Evolutionary conservation across 2,888 invertebrate species (phyloP).

Genomic region (Teinopalpus imperialis): DNA sequence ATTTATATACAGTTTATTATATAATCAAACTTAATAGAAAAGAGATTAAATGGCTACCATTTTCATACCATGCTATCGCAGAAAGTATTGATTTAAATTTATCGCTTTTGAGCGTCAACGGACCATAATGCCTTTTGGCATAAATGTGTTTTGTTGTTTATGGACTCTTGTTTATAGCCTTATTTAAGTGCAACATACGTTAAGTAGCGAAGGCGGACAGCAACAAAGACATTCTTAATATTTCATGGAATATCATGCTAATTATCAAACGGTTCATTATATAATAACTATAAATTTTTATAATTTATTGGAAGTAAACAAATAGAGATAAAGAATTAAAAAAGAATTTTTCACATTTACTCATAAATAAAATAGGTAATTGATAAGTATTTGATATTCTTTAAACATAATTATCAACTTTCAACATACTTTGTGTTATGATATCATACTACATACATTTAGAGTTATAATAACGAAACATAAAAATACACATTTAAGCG

Average conservation of each 20-base stretch:
- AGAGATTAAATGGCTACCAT: background rate
- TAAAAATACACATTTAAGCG: too few species aligned
- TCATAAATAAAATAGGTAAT: too few species aligned
- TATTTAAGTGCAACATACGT: slow-evolving; percentile 12
- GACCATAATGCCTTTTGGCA: slow-evolving; percentile 20
- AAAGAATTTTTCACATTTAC: background rate
- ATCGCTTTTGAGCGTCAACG: slow-evolving; percentile 20
- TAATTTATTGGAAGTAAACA: too few species aligned
- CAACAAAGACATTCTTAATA: slow-evolving; percentile 12
- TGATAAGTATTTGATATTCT: too few species aligned
- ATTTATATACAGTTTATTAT: too few species aligned
- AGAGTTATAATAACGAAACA: too few species aligned
- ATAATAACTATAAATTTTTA: background rate
- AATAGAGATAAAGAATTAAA: too few species aligned
- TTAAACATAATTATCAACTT: too few species aligned
- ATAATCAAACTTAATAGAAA: too few species aligned
- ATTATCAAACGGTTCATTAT: background rate
- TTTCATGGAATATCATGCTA: background rate
- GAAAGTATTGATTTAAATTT: slow-evolving; percentile 15
- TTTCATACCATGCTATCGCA: slow-evolving; percentile 3
- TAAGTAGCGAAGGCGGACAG: slow-evolving; percentile 15
- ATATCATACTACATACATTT: too few species aligned
- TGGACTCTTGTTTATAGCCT: slow-evolving; percentile 19
- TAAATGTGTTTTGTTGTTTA: slow-evolving; percentile 22
- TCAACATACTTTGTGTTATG: too few species aligned